These are phyloP conservation scores for Pissodes strobi DNA, from an alignment of 1,140 invertebrate genomes.

Conservation along the genomic window DNA sequence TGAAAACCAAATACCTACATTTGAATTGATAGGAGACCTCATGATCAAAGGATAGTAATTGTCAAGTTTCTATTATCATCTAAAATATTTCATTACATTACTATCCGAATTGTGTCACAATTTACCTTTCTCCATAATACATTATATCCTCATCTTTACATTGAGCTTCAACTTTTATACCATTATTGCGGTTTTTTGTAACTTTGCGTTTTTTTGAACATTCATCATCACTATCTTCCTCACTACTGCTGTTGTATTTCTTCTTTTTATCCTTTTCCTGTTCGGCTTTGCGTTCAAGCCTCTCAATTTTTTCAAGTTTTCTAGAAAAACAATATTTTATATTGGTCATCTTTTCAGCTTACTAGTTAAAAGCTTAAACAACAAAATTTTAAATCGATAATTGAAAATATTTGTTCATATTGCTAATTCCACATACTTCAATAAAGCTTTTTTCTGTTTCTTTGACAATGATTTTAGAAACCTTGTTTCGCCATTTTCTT, in stretches of 20 bases:
- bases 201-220: background rate
- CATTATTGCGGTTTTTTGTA: background rate
- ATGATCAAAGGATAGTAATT: no score
- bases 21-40: no score
- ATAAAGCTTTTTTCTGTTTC: conserved; percentile 88
- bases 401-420: no score
- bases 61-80: no score
- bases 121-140: background rate
- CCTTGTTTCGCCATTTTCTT: conserved; percentile 71
- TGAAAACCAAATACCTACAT: no score
- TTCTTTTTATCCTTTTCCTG: conserved; percentile 27
- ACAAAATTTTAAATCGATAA: no score
- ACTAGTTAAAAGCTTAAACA: no score
- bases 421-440: conserved; percentile 80
- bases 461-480: conserved; percentile 83
- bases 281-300: conserved; percentile 56
- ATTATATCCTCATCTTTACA: background rate
- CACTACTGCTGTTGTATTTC: conserved; percentile 20
- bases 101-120: background rate
- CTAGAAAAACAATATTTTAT: conserved; percentile 62
- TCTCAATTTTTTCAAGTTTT: conserved; percentile 79
- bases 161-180: conserved; percentile 1
- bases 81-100: background rate
- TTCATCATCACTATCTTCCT: conserved; percentile 24
- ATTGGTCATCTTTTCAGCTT: no score